Evolutionary conservation across 2,797 vertebrate genomes (phyloP), one percentile per base, ranked within the genome.

Genomic region (Protonibea diacanthus): DNA sequence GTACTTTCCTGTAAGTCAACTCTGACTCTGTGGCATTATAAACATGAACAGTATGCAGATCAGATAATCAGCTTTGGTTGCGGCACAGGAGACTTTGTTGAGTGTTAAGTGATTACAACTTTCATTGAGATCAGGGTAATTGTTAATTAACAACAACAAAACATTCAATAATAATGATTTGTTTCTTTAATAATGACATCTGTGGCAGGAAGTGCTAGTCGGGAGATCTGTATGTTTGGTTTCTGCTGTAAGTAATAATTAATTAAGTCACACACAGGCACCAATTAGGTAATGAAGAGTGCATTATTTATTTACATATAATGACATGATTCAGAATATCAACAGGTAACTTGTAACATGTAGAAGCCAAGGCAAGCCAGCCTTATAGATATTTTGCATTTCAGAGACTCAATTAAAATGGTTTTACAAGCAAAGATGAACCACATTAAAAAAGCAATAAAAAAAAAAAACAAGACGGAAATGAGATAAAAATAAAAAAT

Each of bases 1-100:
- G 23, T n/a, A 44, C 65, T 69, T 74, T 74, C 21, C 38, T 63
- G 20, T n/a, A 15, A 40, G 15, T 66, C 64, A 45, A 47, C 21
- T 17, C 13, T 44, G 47, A 20, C 47, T n/a, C 13, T 52, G 21
- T 52, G n/a, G 49, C 52, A 23, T 4, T 25, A 15, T 25, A 45
- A 61, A 18, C 38, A 53, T 23, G 60, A 74, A 67, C 23, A 13
- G 23, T 38, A 61, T 15, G 17, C 49, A 51, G 49, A 71, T 64
- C 53, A 58, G 33, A 59, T 65, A 60, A 57, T 23, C 45, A 29
- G 45, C 71, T 45, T 55, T 55, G 53, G 47, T 29, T 48, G 52
- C 25, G 48, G 12, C 55, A 40, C 47, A 40, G 13, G 45, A 52
- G 58, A 17, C 27, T 79, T 68, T 48, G 23, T 71, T 66, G 1